Base-by-base conservation (phyloP, 2,888 invertebrate species). In the Hyalella azteca region DNA sequence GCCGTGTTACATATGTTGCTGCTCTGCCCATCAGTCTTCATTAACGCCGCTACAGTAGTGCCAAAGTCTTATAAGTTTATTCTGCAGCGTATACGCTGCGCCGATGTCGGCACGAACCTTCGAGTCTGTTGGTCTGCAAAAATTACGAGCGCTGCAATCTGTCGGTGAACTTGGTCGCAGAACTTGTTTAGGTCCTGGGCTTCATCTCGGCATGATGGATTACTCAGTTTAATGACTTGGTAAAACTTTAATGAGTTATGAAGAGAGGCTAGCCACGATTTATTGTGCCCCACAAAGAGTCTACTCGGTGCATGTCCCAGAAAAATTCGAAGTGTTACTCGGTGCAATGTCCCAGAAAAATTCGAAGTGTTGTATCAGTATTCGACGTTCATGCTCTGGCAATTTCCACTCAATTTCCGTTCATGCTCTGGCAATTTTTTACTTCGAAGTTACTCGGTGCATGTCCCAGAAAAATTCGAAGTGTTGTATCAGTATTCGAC, bases 191-290 rank as follows among this genome's bases (percentile, higher is more conserved):
- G 66, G 36, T 66, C 36, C 66, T 36, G 66, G 66, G 66, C 32
- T 66, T 66, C 66, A 66, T 66, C 66, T 66, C 36, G 66, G 36
- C 36, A 36, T 66, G 66, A 66, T 66, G 66, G 66, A 66, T 66
- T 66, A 66, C 66, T 66, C 66, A 66, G 66, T 66, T 66, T 66
- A 66, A 66, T 66, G 66, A 66, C 66, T 66, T 66, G 66, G 66
- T 66, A 66, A 66, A 66, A 66, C 66, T 66, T 66, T 66, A 66
- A 66, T 66, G 66, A 66, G 66, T 66, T 66, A 66, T 66, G 66
- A 66, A 66, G 66, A 66, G 66, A 66, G 66, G 66, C 32, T 32
- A 32, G 11, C 36, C 39, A 29, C 36, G 66, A 66, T 66, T 66
- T 66, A 66, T 66, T 66, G 66, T 66, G 32, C 36, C 36, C 36